Evolutionary conservation across 2,797 vertebrate genomes (phyloP), one percentile per base, ranked within the genome.

Genomic region (Lacerta agilis): DNA sequence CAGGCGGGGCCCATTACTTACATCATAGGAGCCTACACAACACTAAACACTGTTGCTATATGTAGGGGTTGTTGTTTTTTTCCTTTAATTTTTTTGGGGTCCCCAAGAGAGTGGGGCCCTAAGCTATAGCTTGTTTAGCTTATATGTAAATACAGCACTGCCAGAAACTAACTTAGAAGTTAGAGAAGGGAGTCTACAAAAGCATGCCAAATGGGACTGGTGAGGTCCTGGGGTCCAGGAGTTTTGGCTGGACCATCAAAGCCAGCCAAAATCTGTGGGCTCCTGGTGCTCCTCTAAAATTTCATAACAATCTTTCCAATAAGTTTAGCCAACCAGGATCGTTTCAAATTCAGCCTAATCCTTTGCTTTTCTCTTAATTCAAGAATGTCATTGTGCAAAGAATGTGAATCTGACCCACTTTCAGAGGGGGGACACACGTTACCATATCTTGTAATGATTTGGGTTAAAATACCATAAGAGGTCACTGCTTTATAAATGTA

Each of bases 361-460:
- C 86, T 71, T 80, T 91, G 10, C 45, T 93, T 87, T 92, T 92
- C 58, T 61, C 93, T 94, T 87, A 91, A 92, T 90, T 79, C 84
- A 90, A 91, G 33, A 86, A 0, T 61, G 0, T 92, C 86, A 64
- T 90, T 90, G 88, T 91, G 38, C 6, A 23, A 87, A 91, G 83
- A 92, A 87, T 33, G 87, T 85, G 36, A 71, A 90, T 93, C 79
- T 92, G 85, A 93, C 90, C 91, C 38, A 87, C 89, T 93, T 95
- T 93, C 91, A 87, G 86, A 69, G 90, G 92, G 23, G 79, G 87
- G 3, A 0, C 33, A 3, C 11, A 49, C 45, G 45, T 58, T 77
- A 87, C 69, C 87, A 67, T 66, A 92, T 83, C 4, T 58, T 29
- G 11, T 67, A 43, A 79, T 82, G 82, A 89, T 88, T 78, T 55